Evolutionary conservation across 2,888 invertebrate genomes (phyloP), one percentile per base, ranked within the genome.

Genomic region (Deilephila elpenor): DNA sequence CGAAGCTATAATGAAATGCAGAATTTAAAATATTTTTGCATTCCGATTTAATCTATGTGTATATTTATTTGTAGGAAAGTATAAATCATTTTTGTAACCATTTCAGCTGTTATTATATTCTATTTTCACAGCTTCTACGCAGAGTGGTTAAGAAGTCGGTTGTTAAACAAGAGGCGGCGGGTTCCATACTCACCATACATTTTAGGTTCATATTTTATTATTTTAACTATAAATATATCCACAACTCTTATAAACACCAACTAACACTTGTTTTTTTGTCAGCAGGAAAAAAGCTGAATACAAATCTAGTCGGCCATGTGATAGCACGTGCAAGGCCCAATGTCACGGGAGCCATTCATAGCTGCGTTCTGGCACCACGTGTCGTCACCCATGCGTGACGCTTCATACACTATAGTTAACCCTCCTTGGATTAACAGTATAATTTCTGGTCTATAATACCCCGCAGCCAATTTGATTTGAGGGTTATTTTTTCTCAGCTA

Each of bases 311-410:
- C 59, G 71, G 60, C 71, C 60, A 67, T 78, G 79, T 79, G 56
- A 75, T 78, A 80, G 20, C 81, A 79, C 82, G 80, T 76, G 80
- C 78, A 71, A 70, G 74, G 77, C n/a, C 75, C 89, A 90, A 90
- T 89, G 90, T 89, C 90, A 90, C 82, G 86, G 86, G 78, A 80
- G 81, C 82, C 84, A 86, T 89, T 90, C 86, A 87, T 82, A 74
- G 82, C 75, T 74, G 7, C 74, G 74, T 62, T 76, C 79, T 79
- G 82, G 81, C 82, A 79, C 77, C 82, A 79, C 82, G 82, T 83
- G 19, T 78, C 78, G 76, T 72, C 81, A 82, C 56, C 81, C 83
- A 81, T 83, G 84, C 88, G 85, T 87, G 84, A 81, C 84, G 81
- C 34, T n/a, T 59, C 59, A 71, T 59, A 59, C 44, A 56, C n/a